Evolutionary conservation across 2,888 invertebrate genomes (phyloP).

Genomic region (Mylabris sibirica): DNA sequence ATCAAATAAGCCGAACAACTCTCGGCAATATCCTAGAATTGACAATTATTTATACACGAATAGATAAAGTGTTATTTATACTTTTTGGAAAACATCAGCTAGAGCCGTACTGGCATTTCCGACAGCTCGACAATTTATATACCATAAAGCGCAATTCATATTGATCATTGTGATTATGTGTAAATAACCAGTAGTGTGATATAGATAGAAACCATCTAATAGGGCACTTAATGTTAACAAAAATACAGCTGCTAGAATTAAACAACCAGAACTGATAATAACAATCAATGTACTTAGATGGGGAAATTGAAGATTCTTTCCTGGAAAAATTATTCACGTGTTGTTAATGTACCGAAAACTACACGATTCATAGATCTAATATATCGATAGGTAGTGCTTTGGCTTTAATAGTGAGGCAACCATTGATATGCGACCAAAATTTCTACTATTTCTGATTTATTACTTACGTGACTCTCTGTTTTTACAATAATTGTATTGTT

Average conservation of each 20-base stretch:
- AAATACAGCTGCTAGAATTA: slow-evolving; percentile 68
- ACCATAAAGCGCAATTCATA: slow-evolving; percentile 77
- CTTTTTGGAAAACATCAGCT: slow-evolving; percentile 57
- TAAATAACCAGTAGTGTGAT: slow-evolving; percentile 70
- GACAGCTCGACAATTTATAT: slow-evolving; percentile 73
- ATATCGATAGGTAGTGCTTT: no score
- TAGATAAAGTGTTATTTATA: slow-evolving; percentile 29
- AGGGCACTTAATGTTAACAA: slow-evolving; percentile 68
- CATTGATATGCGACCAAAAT: no score
- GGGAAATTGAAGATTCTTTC: slow-evolving; percentile 70
- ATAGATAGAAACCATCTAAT: slow-evolving; percentile 70
- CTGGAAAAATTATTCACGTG: slow-evolving; percentile 61
- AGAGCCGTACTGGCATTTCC: slow-evolving; percentile 65
- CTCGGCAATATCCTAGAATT: slow-evolving; percentile 64
- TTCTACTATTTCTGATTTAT: no score
- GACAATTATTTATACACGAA: slow-evolving; percentile 22
- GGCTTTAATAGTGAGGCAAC: no score
- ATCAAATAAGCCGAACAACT: slow-evolving; percentile 67
- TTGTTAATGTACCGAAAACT: background rate
- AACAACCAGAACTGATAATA: slow-evolving; percentile 69
- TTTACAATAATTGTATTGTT: no score
- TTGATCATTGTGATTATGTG: slow-evolving; percentile 77
- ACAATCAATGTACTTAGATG: slow-evolving; percentile 68
- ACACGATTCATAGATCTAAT: no score
- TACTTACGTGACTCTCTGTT: no score